Evolutionary conservation across 2,888 invertebrate species (phyloP), one percentile per base, ranked within the genome.

Genomic region (Cheilosia soror): DNA sequence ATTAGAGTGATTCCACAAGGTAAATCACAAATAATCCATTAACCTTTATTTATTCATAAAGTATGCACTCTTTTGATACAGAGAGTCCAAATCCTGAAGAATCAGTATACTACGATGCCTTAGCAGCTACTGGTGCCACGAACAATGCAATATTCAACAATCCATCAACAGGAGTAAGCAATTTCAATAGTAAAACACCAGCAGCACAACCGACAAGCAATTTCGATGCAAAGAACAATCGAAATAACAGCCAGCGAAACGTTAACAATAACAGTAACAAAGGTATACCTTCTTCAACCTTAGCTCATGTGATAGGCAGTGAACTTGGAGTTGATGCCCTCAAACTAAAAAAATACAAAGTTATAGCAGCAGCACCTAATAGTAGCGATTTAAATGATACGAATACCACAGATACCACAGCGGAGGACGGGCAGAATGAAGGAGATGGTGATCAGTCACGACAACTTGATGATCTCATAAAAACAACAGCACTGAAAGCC

Each of bases 41-140:
- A 11, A 4, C 6, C 15, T 15, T 7, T 15, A 15, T n/a, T 7
- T 15, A 47, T 20, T 37, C 1, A 11, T 1, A 37, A 37, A 37
- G 9, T 44, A 5, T 47, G n/a, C 15, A 15, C 44, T 20, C 6
- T 47, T 47, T 20, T 20, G 20, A 20, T 5, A 15, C 20, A 84
- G 84, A 84, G 42, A 84, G 84, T 62, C 84, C 84, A 55, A 95
- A 95, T 88, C 93, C 94, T 86, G 96, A 96, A 72, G 96, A 96
- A 6, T 96, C 96, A 6, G 93, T 96, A 15, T 97, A 97, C 92
- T 96, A 96, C 90, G 96, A 97, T 93, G 96, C 96, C 4, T 95
- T 96, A 0, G 96, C 96, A 88, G 95, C 95, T 89, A 94, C 94
- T 69, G 87, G 87, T 63, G 87, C 88, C 57, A 77, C 77, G 40